Base-by-base conservation (phyloP, 2,888 invertebrate genomes). In the Hofmannophila pseudospretella region DNA sequence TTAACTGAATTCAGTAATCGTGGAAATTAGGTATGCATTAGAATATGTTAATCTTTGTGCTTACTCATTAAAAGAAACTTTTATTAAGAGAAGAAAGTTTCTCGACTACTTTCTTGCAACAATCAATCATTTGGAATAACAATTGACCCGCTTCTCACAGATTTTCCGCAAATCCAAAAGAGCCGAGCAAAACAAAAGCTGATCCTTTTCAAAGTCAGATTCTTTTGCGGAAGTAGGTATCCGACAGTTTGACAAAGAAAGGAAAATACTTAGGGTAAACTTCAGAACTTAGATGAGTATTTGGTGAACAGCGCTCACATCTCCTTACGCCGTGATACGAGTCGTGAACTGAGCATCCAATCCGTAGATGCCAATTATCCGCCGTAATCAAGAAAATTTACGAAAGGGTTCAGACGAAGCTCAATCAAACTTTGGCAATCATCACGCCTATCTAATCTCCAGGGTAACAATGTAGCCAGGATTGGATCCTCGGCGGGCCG, bases 381-480 rank as follows among this genome's bases (percentile, higher is more conserved):
- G 63, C 63, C 55, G 66, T 73, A 77, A 80, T 78, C 67, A 76
- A 72, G 69, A 63, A 68, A 66, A 70, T 67, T 65, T 68, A 62
- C 64, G 65, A 75, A 81, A 77, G 78, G 78, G 73, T 77, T 71
- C 63, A 65, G 62, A 64, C 64, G 65, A 60, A 58, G 67, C 76
- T 81, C 81, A 84, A 81, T 84, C 82, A 84, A 84, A 84, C 68
- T 84, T 84, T 78, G 58, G 70, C 74, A 81, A 84, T 84, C 80
- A 84, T 78, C 75, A 75, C 73, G 73, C 70, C 73, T 74, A 75
- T 75, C 77, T 78, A 75, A 78, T 81, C 79, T 79, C 75, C 51
- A 45, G 72, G 58, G 77, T 64, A 74, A 80, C 81, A 80, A 77
- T 80, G 72, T 76, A 71, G 67, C 73, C 65, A 56, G 58, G 66